A percentile compares a stretch with the other conserved stretches of the same genome.
Evolutionary conservation across 2,888 invertebrate species (phyloP).

Genomic region (Ornithoptera priamus): DNA sequence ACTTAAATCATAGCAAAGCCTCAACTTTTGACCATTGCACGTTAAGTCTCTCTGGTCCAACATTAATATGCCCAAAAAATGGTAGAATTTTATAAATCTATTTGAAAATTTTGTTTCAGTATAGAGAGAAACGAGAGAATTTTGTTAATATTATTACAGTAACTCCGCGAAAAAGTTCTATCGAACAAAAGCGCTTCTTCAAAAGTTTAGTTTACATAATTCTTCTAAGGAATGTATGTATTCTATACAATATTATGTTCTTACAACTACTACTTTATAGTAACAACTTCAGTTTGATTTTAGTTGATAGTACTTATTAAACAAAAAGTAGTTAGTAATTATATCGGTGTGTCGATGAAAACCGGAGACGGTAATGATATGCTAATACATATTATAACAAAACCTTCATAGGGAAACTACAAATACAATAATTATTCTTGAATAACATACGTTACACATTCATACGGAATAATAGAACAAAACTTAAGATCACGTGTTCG

Average conservation of each 20-base stretch:
- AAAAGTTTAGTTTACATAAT: neutral
- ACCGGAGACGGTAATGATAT: too few relatives aligned
- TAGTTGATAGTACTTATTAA: neutral
- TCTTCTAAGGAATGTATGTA: neutral
- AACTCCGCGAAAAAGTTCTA: neutral
- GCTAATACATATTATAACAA: too few relatives aligned
- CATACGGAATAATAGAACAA: too few relatives aligned
- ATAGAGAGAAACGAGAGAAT: neutral
- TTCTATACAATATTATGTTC: neutral
- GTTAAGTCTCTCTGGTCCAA: slow-evolving; percentile 16
- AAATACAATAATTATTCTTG: too few relatives aligned
- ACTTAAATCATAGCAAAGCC: slow-evolving; percentile 12
- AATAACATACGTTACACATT: too few relatives aligned
- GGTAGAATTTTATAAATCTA: neutral
- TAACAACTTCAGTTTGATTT: neutral
- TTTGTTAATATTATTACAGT: neutral
- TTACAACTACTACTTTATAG: neutral
- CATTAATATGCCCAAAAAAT: slow-evolving; percentile 19
- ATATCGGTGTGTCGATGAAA: too few relatives aligned
- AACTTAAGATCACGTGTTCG: too few relatives aligned
- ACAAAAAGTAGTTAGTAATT: neutral
- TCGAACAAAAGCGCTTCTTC: neutral
- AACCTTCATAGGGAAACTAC: too few relatives aligned
- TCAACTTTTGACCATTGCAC: slow-evolving; percentile 14
- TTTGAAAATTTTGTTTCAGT: neutral